Conservation (phyloP, 2,113 vertebrate species). For the Poecilia latipinna region DNA sequence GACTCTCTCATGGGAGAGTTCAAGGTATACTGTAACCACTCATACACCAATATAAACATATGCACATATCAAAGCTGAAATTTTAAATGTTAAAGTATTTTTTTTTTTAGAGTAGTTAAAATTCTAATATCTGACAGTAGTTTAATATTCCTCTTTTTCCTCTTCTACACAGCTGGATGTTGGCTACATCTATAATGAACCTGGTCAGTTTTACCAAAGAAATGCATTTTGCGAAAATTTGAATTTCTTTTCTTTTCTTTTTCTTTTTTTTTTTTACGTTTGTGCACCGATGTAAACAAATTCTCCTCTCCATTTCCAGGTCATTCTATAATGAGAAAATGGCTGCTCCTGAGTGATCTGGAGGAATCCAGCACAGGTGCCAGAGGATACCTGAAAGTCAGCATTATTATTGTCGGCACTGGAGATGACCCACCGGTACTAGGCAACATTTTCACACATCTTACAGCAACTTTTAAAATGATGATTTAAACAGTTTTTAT, state of each 20-base stretch:
- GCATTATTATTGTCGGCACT: conserved; percentile 89
- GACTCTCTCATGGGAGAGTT: conserved; percentile 95
- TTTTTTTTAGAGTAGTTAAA: not conserved
- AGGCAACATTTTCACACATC: not conserved
- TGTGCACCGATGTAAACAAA: not conserved
- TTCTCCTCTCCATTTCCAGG: conserved; percentile 69
- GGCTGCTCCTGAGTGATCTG: conserved; percentile 92
- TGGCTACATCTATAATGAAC: conserved; percentile 93
- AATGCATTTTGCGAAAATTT: not conserved
- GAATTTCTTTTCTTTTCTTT: not conserved
- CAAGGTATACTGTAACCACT: conserved; percentile 82
- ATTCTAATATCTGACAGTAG: not conserved
- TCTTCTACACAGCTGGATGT: conserved; percentile 86
- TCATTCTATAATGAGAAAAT: conserved; percentile 92
- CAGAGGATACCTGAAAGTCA: conserved; percentile 97
- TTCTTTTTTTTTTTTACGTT: not conserved
- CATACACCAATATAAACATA: not conserved
- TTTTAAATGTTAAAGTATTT: not conserved
- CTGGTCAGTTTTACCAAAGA: conserved; percentile 78
- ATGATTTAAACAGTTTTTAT: not conserved
- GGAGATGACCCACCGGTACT: conserved; percentile 91
- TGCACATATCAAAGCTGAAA: not conserved
- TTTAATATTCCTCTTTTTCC: conserved; percentile 7
- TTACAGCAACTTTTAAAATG: conserved; percentile 1
- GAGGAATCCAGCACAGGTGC: conserved; percentile 88